phyloP scores from a whole-genome alignment of 2,888 invertebrate species.

The Ernsta delagoae region DNA sequence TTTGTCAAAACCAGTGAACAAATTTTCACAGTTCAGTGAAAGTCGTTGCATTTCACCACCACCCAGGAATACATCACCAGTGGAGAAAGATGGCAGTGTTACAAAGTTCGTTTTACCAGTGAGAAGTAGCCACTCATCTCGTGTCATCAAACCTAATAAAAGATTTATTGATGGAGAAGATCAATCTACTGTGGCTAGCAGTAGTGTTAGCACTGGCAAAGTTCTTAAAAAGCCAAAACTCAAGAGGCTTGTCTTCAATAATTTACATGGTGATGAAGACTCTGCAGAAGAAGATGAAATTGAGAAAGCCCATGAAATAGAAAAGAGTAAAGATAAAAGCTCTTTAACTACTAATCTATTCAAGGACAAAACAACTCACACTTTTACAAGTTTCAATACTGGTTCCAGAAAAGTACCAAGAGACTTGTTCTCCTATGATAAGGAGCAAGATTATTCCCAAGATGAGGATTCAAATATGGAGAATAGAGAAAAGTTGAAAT shows the following conservation, averaged over 20 bases:
- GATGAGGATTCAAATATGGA: constrained; percentile 77
- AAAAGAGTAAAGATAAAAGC: constrained; percentile 65
- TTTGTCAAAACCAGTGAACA: constrained; percentile 75
- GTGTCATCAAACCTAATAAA: constrained; percentile 95
- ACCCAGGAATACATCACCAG: constrained; percentile 69
- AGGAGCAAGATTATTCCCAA: constrained; percentile 65
- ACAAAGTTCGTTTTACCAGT: constrained; percentile 91
- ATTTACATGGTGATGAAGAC: constrained; percentile 66
- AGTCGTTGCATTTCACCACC: constrained; percentile 78
- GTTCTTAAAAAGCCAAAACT: constrained; percentile 80
- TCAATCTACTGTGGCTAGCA: constrained; percentile 55
- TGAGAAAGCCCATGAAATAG: constrained; percentile 62
- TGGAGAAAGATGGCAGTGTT: constrained; percentile 65
- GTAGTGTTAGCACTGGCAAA: constrained; percentile 64
- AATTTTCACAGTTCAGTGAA: constrained; percentile 77
- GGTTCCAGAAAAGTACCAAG: constrained; percentile 61
- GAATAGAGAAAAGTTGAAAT: constrained; percentile 63
- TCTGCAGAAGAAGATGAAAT: constrained; percentile 61
- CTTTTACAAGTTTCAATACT: constrained; percentile 67
- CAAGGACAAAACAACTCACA: constrained; percentile 75
- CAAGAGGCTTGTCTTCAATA: constrained; percentile 77
- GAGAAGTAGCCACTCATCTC: constrained; percentile 92
- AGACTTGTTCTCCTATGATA: constrained; percentile 76
- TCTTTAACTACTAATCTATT: constrained; percentile 66
- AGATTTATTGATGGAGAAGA: constrained; percentile 90